phyloP scores from a whole-genome alignment of 2,113 vertebrate species.

The Alces alces region DNA sequence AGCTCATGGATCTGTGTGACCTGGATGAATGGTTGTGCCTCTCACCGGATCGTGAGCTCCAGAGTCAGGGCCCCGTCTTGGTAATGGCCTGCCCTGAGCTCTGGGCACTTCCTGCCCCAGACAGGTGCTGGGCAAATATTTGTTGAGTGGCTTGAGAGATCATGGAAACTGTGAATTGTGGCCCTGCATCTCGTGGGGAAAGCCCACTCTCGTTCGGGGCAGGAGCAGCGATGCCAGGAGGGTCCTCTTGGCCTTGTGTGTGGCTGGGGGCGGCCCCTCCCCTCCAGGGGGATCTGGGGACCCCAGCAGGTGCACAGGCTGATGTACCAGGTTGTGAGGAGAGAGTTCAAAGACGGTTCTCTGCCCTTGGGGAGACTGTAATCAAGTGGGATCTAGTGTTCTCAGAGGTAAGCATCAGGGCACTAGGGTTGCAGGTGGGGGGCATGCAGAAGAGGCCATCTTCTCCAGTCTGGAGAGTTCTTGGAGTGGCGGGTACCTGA shows the following conservation, averaged over 20 bases:
- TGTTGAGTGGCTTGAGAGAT: neutral
- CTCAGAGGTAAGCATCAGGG: neutral
- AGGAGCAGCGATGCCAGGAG: neutral
- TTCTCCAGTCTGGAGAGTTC: neutral
- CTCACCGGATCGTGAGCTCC: neutral
- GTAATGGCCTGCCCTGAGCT: neutral
- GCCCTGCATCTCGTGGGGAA: neutral
- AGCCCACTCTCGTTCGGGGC: neutral
- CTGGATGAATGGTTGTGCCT: too few species aligned
- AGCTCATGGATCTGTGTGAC: neutral
- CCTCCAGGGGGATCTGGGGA: neutral
- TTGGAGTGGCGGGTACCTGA: neutral
- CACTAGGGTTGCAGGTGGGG: neutral
- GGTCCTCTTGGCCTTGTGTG: neutral
- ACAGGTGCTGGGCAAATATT: slow-evolving; percentile 28
- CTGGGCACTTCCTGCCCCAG: neutral
- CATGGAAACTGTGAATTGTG: neutral
- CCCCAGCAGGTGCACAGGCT: neutral
- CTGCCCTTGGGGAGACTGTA: neutral
- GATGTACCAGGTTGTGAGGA: neutral
- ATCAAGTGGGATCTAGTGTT: neutral
- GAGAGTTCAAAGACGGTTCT: neutral
- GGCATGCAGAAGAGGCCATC: neutral
- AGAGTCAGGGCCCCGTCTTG: neutral
- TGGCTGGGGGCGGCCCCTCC: neutral